A percentile compares a stretch with the other conserved stretches of the same genome.
These are phyloP conservation scores for Drosophila emarginata DNA, from an alignment of 2,888 invertebrate genomes.

Conservation along the genomic window DNA sequence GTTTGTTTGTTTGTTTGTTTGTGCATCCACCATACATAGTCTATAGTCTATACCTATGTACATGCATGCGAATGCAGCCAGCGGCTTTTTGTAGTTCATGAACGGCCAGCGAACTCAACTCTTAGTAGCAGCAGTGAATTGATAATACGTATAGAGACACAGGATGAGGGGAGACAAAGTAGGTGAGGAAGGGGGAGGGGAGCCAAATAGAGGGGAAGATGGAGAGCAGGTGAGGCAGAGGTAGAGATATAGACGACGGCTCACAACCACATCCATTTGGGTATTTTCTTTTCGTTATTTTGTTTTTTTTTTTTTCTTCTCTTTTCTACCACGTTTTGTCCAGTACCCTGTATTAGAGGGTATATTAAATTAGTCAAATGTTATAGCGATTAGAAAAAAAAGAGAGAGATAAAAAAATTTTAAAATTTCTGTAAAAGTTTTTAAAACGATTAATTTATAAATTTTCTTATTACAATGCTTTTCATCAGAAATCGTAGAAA, in stretches of 20 bases:
- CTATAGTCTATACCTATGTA: constrained; percentile 46
- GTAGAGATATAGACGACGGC: neutral
- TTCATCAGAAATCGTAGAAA: too few relatives aligned
- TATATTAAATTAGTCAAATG: too few relatives aligned
- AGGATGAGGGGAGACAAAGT: neutral
- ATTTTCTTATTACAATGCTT: too few relatives aligned
- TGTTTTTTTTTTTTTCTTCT: neutral
- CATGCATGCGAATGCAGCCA: constrained; percentile 46
- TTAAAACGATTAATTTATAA: too few relatives aligned
- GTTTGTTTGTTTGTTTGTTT: constrained; percentile 24
- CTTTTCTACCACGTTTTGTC: too few relatives aligned
- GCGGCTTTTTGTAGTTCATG: constrained; percentile 72
- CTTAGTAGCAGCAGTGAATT: constrained; percentile 40
- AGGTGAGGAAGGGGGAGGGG: too few relatives aligned
- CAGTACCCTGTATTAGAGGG: too few relatives aligned
- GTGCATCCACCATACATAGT: constrained; percentile 42
- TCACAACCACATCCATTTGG: constrained; percentile 4
- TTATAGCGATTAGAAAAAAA: too few relatives aligned
- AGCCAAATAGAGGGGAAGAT: too few relatives aligned
- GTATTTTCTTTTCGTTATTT: constrained; percentile 21
- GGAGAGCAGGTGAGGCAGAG: neutral
- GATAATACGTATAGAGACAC: constrained; percentile 56
- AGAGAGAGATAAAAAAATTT: too few relatives aligned
- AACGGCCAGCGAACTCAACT: constrained; percentile 68
- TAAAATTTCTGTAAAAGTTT: too few relatives aligned